phyloP scores from a whole-genome alignment of 2,888 invertebrate species.

The Protonemura montana region DNA sequence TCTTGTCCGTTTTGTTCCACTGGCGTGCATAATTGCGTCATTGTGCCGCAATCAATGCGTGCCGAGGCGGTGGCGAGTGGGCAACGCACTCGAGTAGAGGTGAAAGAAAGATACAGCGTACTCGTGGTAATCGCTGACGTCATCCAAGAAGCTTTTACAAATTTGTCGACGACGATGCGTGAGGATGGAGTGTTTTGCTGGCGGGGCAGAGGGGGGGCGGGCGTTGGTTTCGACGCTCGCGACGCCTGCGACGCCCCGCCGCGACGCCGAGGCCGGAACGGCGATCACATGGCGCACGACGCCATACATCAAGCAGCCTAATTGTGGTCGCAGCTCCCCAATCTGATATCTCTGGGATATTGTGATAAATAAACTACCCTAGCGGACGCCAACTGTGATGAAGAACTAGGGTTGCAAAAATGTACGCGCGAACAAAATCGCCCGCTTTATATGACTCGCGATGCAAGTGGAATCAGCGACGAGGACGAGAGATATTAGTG shows the following conservation, averaged over 20 bases:
- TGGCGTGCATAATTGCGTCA: not conserved
- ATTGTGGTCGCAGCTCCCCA: conserved; percentile 30
- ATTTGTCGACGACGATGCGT: conserved; percentile 24
- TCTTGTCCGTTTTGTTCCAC: not conserved
- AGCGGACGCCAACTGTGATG: not conserved
- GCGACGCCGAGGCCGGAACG: conserved; percentile 27
- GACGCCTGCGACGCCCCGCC: conserved; percentile 10
- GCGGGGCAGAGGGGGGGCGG: too few relatives aligned
- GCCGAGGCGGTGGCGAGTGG: not conserved
- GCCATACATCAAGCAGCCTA: conserved; percentile 29
- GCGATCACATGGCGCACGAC: conserved; percentile 26
- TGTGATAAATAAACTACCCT: conserved; percentile 34
- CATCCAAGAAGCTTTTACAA: conserved; percentile 30
- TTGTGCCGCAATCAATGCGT: not conserved
- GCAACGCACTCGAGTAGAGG: not conserved
- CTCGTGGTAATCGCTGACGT: conserved; percentile 10
- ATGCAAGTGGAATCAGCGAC: too few relatives aligned
- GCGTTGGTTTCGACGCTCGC: not conserved
- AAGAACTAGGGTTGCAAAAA: not conserved
- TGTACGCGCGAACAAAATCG: not conserved
- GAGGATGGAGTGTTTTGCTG: conserved; percentile 14
- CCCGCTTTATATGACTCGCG: not conserved
- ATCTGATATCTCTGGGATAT: conserved; percentile 15
- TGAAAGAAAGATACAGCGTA: not conserved
- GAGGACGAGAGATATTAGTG: too few relatives aligned